These are phyloP conservation scores for Rousettus madagascariensis DNA, from an alignment of 2,797 vertebrate species.

Conservation along the genomic window DNA sequence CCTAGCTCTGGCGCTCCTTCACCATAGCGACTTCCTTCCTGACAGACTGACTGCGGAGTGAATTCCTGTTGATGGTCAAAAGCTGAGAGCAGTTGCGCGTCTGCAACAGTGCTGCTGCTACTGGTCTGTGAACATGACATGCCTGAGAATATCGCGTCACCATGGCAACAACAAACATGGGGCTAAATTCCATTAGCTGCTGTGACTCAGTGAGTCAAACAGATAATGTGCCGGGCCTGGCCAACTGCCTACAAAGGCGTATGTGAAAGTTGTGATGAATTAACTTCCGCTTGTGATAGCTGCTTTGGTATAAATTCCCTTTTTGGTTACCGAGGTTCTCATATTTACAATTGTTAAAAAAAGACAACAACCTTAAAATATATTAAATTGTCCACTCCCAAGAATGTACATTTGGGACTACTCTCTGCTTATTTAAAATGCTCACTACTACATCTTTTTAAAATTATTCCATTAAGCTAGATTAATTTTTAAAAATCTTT, in stretches of 20 bases:
- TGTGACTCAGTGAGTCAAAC: constrained; percentile 90
- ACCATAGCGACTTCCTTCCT: constrained; percentile 87
- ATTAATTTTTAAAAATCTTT: neutral
- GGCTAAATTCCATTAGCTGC: constrained; percentile 90
- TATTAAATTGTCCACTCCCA: constrained; percentile 57
- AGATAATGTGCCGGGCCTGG: constrained; percentile 87
- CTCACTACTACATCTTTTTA: neutral
- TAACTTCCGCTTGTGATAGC: constrained; percentile 85
- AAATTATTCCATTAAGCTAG: neutral
- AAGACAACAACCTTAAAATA: neutral
- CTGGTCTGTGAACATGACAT: constrained; percentile 91
- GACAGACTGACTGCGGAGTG: constrained; percentile 87
- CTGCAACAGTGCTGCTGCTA: constrained; percentile 86
- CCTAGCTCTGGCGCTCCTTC: constrained; percentile 84
- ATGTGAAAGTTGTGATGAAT: constrained; percentile 87
- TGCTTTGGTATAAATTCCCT: constrained; percentile 78
- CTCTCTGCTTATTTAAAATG: constrained; percentile 44
- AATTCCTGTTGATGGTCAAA: constrained; percentile 89
- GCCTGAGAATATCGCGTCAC: constrained; percentile 89
- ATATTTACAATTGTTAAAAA: constrained; percentile 77
- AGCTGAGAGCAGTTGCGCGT: constrained; percentile 87
- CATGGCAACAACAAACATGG: constrained; percentile 93
- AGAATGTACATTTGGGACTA: neutral
- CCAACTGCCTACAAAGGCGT: constrained; percentile 86
- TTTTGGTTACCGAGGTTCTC: constrained; percentile 78